phyloP scores from a whole-genome alignment of 2,888 invertebrate genomes.

The Rhagium mordax region DNA sequence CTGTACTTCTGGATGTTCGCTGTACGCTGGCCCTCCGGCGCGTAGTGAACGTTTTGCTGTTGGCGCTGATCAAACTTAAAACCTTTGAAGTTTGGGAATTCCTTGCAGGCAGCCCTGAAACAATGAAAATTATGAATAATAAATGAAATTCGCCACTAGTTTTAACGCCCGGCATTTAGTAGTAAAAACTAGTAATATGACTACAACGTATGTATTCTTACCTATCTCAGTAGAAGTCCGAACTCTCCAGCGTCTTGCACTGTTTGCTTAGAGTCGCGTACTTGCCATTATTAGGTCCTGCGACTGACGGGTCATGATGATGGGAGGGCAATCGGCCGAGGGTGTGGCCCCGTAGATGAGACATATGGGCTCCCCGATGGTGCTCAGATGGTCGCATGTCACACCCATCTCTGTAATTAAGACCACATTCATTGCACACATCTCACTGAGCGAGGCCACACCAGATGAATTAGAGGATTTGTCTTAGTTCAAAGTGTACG shows the following conservation, averaged over 20 bases:
- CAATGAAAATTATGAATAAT: background rate
- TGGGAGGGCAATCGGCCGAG: slow-evolving; percentile 78
- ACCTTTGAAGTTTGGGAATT: slow-evolving; percentile 71
- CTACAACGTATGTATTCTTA: slow-evolving; percentile 52
- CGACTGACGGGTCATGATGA: slow-evolving; percentile 72
- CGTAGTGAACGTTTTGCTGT: slow-evolving; percentile 57
- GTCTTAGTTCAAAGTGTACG: background rate
- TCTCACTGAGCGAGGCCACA: background rate
- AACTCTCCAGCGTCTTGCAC: slow-evolving; percentile 95
- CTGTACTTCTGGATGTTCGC: slow-evolving; percentile 70
- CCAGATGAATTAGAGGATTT: background rate
- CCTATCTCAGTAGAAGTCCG: slow-evolving; percentile 95
- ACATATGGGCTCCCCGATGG: slow-evolving; percentile 66
- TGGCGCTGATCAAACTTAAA: slow-evolving; percentile 73
- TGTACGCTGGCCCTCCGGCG: slow-evolving; percentile 57
- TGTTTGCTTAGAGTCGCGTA: slow-evolving; percentile 96
- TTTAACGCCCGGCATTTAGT: no score
- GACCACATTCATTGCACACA: background rate
- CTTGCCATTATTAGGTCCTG: slow-evolving; percentile 87
- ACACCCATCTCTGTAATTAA: slow-evolving; percentile 69
- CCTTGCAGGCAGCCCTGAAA: slow-evolving; percentile 71
- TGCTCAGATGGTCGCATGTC: slow-evolving; percentile 68
- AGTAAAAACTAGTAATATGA: no score
- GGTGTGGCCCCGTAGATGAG: slow-evolving; percentile 75
- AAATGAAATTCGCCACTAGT: no score